These are phyloP conservation scores for Callosobruchus maculatus DNA, from an alignment of 2,888 invertebrate genomes.

Conservation along the genomic window DNA sequence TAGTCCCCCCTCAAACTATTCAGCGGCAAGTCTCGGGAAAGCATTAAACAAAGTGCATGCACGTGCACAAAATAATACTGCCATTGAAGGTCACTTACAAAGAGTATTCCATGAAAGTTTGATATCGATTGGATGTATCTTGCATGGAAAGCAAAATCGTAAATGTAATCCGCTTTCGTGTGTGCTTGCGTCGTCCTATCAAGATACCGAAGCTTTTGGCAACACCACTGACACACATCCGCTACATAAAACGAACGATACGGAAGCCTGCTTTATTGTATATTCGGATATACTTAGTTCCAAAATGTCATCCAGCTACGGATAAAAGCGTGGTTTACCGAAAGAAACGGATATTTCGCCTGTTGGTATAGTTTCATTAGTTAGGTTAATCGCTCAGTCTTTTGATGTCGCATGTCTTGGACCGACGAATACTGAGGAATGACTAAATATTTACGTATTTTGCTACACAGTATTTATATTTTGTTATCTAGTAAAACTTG, in stretches of 20 bases:
- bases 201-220: not conserved
- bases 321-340: not conserved
- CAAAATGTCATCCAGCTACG: not conserved
- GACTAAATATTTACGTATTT: no score
- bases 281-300: not conserved
- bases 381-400: no score
- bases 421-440: no score
- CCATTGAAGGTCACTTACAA: no score
- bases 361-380: not conserved
- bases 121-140: not conserved
- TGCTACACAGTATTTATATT: no score
- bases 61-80: no score
- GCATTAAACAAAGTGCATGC: no score
- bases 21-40: no score
- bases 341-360: not conserved
- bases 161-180: not conserved
- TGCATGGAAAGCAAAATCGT: not conserved
- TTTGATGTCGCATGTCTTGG: no score
- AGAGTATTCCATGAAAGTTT: no score
- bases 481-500: no score
- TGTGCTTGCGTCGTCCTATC: not conserved
- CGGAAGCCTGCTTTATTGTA: not conserved
- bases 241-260: not conserved
- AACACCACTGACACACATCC: not conserved
- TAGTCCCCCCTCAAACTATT: no score